Evolutionary conservation across 2,113 vertebrate genomes (phyloP).

Genomic region (Mastomys natalensis): DNA sequence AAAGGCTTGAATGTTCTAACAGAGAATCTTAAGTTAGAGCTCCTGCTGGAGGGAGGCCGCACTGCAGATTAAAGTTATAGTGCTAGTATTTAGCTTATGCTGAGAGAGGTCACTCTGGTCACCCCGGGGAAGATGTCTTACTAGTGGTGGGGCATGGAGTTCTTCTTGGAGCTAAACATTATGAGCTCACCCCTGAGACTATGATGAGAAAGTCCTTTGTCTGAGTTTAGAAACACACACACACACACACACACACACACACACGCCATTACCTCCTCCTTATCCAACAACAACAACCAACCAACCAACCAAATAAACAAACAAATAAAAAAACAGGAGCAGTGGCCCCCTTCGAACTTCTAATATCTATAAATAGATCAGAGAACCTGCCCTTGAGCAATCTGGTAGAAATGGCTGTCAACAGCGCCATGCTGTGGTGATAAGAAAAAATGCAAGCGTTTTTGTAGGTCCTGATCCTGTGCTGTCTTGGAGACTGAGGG

Average conservation of each 20-base stretch:
- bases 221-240: neutral
- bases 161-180: neutral
- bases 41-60: neutral
- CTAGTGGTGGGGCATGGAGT: neutral
- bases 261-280: too few relatives aligned
- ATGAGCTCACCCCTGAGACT: neutral
- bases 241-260: too few relatives aligned
- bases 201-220: neutral
- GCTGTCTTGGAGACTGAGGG: neutral
- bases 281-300: too few relatives aligned
- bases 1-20: neutral
- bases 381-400: neutral
- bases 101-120: neutral
- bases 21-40: neutral
- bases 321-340: neutral
- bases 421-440: conserved; percentile 34
- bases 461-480: too few relatives aligned
- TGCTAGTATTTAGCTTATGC: neutral
- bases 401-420: neutral
- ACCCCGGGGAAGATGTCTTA: neutral
- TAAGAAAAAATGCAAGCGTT: neutral
- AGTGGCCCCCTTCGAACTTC: neutral
- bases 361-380: neutral
- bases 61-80: too few relatives aligned
- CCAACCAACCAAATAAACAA: too few relatives aligned